Evolutionary conservation across 2,888 invertebrate species (phyloP).

Genomic region (Macrophya alboannulata): DNA sequence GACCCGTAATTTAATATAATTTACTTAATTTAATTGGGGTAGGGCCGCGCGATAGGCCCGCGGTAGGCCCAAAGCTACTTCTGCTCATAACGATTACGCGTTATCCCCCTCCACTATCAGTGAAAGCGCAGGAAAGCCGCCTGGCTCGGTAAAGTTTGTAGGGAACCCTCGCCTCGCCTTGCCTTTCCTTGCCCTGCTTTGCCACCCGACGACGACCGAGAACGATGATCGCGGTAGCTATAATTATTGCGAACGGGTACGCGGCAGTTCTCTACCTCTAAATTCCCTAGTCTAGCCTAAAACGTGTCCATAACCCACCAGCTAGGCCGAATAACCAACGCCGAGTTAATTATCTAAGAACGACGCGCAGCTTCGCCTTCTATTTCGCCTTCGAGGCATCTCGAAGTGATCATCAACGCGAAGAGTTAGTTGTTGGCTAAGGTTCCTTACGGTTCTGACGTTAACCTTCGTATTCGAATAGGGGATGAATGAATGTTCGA

Average conservation of each 20-base stretch:
- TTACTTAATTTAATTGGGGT: constrained; percentile 49
- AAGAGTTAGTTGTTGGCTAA: not conserved
- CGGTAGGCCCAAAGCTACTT: constrained; percentile 55
- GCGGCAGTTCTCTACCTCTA: constrained; percentile 7
- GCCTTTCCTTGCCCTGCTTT: not conserved
- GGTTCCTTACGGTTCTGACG: not conserved
- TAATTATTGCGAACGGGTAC: constrained; percentile 36
- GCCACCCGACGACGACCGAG: constrained; percentile 24
- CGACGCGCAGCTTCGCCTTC: not conserved
- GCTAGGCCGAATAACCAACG: constrained; percentile 5
- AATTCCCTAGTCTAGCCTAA: not conserved
- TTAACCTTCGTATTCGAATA: not conserved
- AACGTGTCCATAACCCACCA: constrained; percentile 33
- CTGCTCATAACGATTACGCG: constrained; percentile 53
- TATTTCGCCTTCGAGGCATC: not conserved
- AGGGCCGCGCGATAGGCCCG: constrained; percentile 39
- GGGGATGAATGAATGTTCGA: not conserved
- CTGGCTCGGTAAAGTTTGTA: constrained; percentile 23
- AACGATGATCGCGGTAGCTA: constrained; percentile 50
- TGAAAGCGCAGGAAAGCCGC: constrained; percentile 16
- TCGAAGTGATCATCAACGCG: not conserved
- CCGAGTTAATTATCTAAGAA: constrained; percentile 42
- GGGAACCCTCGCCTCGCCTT: constrained; percentile 26
- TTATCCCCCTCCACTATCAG: constrained; percentile 53
- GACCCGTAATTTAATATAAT: constrained; percentile 57